phyloP scores from a whole-genome alignment of 2,888 invertebrate genomes.

The Chrysolina oricalcia region DNA sequence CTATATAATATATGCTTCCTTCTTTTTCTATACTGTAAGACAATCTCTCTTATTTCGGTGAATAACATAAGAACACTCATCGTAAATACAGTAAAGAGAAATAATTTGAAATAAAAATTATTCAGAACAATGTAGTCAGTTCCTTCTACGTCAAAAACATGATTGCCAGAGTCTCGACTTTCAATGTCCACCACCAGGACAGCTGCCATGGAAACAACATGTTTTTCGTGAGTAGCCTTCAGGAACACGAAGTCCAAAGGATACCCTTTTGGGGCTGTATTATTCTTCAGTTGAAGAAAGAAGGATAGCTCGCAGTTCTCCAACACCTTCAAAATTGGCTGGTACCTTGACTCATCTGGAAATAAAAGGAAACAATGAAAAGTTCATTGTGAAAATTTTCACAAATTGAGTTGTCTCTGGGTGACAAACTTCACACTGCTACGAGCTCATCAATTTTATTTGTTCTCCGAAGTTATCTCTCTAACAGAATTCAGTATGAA shows the following conservation, averaged over 20 bases:
- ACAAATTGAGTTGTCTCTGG: too few species aligned
- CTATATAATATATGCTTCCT: neutral
- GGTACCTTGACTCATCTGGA: slow-evolving; percentile 35
- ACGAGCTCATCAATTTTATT: too few species aligned
- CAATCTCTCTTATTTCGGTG: slow-evolving; percentile 52
- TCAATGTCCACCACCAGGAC: slow-evolving; percentile 37
- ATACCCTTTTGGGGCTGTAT: neutral
- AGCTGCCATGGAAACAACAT: slow-evolving; percentile 29
- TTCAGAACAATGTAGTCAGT: slow-evolving; percentile 54
- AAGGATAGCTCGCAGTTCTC: slow-evolving; percentile 32
- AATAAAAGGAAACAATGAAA: neutral
- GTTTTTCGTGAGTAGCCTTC: slow-evolving; percentile 31
- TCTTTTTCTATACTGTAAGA: slow-evolving; percentile 12
- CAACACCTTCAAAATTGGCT: slow-evolving; percentile 6
- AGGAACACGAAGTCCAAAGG: slow-evolving; percentile 40
- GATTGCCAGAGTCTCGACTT: slow-evolving; percentile 32
- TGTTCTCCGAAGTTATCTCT: too few species aligned
- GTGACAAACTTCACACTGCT: too few species aligned
- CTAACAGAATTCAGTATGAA: too few species aligned
- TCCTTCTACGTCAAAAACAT: slow-evolving; percentile 43
- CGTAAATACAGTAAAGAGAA: slow-evolving; percentile 44
- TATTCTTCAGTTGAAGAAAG: slow-evolving; percentile 30
- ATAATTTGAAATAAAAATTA: slow-evolving; percentile 54
- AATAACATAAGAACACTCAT: slow-evolving; percentile 46
- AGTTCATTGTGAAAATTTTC: too few species aligned